A percentile compares a stretch with the other conserved stretches of the same genome.
phyloP scores from a whole-genome alignment of 2,797 vertebrate species.

The Salarias fasciatus region DNA sequence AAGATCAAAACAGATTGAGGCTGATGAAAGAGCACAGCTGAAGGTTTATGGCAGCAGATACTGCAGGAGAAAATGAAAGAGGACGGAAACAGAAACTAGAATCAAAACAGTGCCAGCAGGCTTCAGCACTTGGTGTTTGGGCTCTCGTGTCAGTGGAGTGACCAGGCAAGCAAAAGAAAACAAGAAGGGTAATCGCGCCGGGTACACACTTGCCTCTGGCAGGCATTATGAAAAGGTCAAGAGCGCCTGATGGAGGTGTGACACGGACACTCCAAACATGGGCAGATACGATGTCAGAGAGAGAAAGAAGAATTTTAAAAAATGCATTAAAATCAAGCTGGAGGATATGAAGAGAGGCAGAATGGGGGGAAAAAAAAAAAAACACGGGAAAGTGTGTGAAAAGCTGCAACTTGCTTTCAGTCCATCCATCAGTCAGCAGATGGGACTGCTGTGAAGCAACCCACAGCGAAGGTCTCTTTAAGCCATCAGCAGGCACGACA shows the following conservation, averaged over 20 bases:
- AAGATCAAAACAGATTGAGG: constrained; percentile 40
- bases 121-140: constrained; percentile 21
- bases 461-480: neutral
- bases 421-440: neutral
- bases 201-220: constrained; percentile 46
- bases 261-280: constrained; percentile 21
- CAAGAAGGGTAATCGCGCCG: constrained; percentile 36
- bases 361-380: neutral
- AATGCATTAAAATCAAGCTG: constrained; percentile 7
- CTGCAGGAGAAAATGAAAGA: constrained; percentile 37
- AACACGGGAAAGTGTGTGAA: constrained; percentile 4
- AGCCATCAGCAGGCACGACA: neutral
- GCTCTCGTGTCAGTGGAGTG: constrained; percentile 43
- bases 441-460: too few species aligned
- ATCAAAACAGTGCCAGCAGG: constrained; percentile 21
- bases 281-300: constrained; percentile 17
- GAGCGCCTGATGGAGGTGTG: constrained; percentile 45
- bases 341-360: neutral
- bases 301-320: constrained; percentile 12
- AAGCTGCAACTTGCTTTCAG: neutral
- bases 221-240: constrained; percentile 63
- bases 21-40: constrained; percentile 43
- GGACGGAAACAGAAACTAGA: constrained; percentile 26
- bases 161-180: constrained; percentile 31
- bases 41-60: constrained; percentile 29